Percentiles rank a stretch among this genome's conserved stretches.
phyloP scores from a whole-genome alignment of 2,113 vertebrate genomes.

The Drymodes brunneopygia region DNA sequence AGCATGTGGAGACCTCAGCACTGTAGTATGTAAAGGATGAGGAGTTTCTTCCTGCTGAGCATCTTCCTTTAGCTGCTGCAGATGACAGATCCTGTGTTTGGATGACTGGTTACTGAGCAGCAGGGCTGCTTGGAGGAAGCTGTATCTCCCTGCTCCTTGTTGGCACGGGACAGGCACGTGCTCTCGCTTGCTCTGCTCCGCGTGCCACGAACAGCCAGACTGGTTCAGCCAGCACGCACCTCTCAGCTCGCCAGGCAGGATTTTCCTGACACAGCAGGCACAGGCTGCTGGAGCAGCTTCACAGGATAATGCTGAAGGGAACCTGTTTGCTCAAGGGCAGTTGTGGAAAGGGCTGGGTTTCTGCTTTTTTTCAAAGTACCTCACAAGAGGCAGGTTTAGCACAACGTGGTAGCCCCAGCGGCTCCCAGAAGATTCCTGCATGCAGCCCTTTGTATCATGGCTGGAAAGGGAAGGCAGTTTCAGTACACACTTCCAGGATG shows the following conservation, averaged over 20 bases:
- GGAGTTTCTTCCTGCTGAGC: neutral
- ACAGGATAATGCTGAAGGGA: neutral
- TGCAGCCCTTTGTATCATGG: neutral
- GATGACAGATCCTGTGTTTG: neutral
- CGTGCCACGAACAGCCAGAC: neutral
- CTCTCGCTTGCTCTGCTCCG: neutral
- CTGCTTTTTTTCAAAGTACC: accelerated
- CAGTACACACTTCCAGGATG: neutral
- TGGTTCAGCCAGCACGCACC: neutral
- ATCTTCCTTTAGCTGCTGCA: neutral
- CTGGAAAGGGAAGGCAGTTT: neutral
- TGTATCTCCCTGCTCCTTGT: neutral
- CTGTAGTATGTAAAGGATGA: neutral
- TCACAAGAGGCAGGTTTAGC: neutral
- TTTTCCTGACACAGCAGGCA: neutral
- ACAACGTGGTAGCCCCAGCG: accelerated
- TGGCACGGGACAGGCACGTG: neutral
- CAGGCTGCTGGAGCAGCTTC: neutral
- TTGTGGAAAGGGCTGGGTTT: neutral
- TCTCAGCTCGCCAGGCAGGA: neutral
- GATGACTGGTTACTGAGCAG: neutral
- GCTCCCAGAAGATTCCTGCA: neutral
- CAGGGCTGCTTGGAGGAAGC: neutral
- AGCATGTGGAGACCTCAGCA: neutral
- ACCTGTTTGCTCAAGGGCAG: neutral